Evolutionary conservation across 2,797 vertebrate genomes (phyloP).

Genomic region (Acomys russatus): DNA sequence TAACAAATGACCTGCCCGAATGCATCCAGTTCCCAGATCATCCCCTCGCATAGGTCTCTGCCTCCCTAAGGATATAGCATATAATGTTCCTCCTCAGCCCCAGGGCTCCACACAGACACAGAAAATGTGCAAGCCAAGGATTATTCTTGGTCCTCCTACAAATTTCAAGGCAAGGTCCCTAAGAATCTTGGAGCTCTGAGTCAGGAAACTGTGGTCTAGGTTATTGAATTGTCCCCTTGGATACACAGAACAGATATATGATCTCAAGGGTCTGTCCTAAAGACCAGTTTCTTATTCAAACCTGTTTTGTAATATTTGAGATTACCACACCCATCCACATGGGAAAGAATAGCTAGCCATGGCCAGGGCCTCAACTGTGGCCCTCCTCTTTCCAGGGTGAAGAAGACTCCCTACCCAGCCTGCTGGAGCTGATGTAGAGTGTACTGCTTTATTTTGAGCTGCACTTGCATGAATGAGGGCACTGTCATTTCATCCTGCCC

Average conservation of each 20-base stretch:
- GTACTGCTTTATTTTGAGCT: background rate
- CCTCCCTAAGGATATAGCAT: background rate
- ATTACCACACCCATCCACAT: too few species aligned
- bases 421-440: background rate
- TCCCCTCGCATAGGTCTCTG: accelerated
- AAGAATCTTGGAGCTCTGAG: background rate
- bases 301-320: background rate
- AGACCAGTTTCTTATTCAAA: background rate
- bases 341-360: background rate
- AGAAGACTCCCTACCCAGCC: background rate
- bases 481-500: background rate
- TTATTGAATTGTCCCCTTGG: background rate
- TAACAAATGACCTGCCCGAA: background rate
- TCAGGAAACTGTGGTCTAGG: background rate
- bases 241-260: background rate
- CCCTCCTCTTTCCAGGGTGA: background rate
- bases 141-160: background rate
- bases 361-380: background rate
- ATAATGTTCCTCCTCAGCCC: background rate
- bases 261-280: background rate
- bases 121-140: background rate
- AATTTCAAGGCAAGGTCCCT: background rate
- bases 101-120: background rate
- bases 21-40: background rate
- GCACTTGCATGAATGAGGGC: background rate